These are phyloP conservation scores for Euura saliciscinereae DNA, from an alignment of 1,140 invertebrate genomes.

Conservation along the genomic window DNA sequence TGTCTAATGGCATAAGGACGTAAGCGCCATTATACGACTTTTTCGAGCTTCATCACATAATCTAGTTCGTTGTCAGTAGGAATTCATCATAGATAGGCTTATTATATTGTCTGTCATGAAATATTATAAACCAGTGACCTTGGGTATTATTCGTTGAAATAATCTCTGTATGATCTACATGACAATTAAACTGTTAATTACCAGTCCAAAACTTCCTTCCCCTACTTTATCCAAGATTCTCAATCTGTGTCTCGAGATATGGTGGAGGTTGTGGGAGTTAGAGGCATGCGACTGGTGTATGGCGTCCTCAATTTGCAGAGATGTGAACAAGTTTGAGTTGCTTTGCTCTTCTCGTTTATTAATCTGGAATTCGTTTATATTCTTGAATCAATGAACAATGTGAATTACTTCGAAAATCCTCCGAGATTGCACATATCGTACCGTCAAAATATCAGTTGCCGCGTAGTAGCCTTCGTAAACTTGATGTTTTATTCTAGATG, in stretches of 20 bases:
- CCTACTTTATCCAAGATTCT: slow-evolving; percentile 85
- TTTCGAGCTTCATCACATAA: too few species aligned
- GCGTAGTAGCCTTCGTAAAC: slow-evolving; percentile 72
- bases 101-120: too few species aligned
- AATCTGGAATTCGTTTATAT: slow-evolving; percentile 55
- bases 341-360: slow-evolving; percentile 67
- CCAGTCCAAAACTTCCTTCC: slow-evolving; percentile 87
- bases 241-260: slow-evolving; percentile 79
- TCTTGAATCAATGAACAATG: slow-evolving; percentile 9
- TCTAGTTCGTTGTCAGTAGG: too few species aligned
- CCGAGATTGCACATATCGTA: slow-evolving; percentile 43
- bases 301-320: slow-evolving; percentile 72
- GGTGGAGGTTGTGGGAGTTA: slow-evolving; percentile 48
- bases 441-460: slow-evolving; percentile 74
- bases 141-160: too few species aligned
- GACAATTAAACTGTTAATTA: slow-evolving; percentile 49
- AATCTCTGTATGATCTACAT: too few species aligned
- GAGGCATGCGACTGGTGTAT: slow-evolving; percentile 52
- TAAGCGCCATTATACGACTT: too few species aligned
- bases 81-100: too few species aligned
- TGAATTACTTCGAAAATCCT: slow-evolving; percentile 15
- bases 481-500: slow-evolving; percentile 51
- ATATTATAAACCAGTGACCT: too few species aligned
- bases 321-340: slow-evolving; percentile 63
- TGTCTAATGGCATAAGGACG: too few species aligned